phyloP scores from a whole-genome alignment of 2,888 invertebrate genomes.

The Torymus texanus region DNA sequence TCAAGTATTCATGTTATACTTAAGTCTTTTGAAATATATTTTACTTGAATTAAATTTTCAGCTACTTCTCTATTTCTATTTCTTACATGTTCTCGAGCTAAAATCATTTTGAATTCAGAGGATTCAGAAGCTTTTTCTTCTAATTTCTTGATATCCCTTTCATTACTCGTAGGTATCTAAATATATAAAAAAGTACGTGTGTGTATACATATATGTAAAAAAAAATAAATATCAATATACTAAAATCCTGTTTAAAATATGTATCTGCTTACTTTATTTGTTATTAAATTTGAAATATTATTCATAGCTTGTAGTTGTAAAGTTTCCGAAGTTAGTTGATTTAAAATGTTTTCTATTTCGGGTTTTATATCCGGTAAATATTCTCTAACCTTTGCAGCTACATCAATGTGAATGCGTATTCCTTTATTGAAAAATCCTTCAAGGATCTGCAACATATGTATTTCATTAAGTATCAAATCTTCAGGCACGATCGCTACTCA shows the following conservation, averaged over 20 bases:
- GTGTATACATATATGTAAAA: too few relatives aligned
- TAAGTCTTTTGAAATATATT: neutral
- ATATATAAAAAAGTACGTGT: neutral
- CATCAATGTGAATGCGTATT: conserved; percentile 44
- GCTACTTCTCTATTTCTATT: neutral
- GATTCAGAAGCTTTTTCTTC: neutral
- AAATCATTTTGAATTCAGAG: conserved; percentile 13
- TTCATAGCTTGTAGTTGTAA: neutral
- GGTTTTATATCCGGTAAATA: neutral
- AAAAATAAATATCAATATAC: too few relatives aligned
- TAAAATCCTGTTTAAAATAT: too few relatives aligned
- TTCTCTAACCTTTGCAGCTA: conserved; percentile 39
- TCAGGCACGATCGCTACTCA: too few relatives aligned
- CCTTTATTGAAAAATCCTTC: conserved; percentile 39
- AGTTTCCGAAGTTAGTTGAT: conserved; percentile 36
- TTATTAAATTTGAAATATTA: too few relatives aligned
- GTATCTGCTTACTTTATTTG: conserved; percentile 38
- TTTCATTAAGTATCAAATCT: conserved; percentile 1
- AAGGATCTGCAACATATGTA: conserved; percentile 45
- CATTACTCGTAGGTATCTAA: neutral
- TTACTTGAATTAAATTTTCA: conserved; percentile 27
- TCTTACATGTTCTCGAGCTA: conserved; percentile 16
- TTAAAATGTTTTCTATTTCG: conserved; percentile 29
- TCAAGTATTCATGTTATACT: neutral
- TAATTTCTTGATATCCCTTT: neutral